Evolutionary conservation across 2,797 vertebrate genomes (phyloP).

Genomic region (Cyclopterus lumpus): DNA sequence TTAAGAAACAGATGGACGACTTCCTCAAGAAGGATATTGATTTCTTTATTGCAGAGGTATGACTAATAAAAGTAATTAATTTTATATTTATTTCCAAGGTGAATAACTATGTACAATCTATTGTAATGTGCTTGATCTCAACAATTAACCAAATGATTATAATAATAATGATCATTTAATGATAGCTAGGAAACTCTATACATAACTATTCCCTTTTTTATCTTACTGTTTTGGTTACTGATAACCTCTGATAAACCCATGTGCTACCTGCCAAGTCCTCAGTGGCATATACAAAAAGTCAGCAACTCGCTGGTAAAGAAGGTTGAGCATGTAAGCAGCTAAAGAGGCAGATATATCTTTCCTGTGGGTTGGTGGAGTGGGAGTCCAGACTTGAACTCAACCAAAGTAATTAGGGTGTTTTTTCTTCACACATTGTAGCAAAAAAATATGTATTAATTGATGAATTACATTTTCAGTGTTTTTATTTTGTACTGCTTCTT

Average conservation of each 20-base stretch:
- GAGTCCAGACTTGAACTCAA: background rate
- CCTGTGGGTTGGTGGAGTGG: background rate
- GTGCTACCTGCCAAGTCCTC: background rate
- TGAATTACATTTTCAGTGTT: background rate
- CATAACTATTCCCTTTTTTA: background rate
- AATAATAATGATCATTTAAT: background rate
- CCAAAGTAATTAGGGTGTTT: background rate
- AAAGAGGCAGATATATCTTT: background rate
- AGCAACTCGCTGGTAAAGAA: background rate
- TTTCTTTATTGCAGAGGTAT: conserved; percentile 92
- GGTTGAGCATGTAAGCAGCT: background rate
- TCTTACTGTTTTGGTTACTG: background rate
- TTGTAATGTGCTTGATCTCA: background rate
- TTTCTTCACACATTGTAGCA: background rate
- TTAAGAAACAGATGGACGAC: conserved; percentile 88
- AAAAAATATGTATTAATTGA: background rate
- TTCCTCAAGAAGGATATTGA: conserved; percentile 91
- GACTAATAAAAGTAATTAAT: background rate
- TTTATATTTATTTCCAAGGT: background rate
- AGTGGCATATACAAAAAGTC: background rate
- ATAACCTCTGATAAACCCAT: background rate
- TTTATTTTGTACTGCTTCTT: background rate
- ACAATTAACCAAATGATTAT: background rate
- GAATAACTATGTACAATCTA: background rate
- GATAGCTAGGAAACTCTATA: background rate